Evolutionary conservation across 2,113 vertebrate species (phyloP).

Genomic region (Salminus brasiliensis): DNA sequence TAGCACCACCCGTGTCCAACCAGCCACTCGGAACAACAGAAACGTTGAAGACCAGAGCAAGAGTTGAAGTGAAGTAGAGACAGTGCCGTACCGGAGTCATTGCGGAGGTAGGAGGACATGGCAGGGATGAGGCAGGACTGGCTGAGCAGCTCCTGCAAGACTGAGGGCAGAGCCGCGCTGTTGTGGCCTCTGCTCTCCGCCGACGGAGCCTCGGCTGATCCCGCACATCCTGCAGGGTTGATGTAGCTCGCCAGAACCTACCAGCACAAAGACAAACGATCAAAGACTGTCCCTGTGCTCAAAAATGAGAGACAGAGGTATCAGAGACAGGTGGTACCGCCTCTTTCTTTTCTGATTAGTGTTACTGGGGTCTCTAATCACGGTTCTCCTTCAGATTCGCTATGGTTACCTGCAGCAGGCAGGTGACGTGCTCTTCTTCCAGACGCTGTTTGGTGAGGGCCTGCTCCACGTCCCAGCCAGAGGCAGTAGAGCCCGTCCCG

Average conservation of each 20-base stretch:
- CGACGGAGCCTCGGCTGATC: conserved; percentile 78
- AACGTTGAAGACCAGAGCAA: no score
- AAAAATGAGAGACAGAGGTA: not conserved
- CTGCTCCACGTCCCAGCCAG: conserved; percentile 98
- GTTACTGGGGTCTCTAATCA: no score
- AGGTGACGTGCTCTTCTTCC: conserved; percentile 97
- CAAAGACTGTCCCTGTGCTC: not conserved
- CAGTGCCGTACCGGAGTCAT: conserved; percentile 87
- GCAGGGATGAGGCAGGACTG: conserved; percentile 98
- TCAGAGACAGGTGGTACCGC: no score
- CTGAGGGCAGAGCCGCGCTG: conserved; percentile 87
- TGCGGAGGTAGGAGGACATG: conserved; percentile 97
- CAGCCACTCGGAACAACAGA: no score
- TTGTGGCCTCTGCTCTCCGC: conserved; percentile 86
- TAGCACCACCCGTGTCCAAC: no score
- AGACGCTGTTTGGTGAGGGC: conserved; percentile 97
- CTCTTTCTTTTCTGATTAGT: no score
- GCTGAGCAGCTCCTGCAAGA: conserved; percentile 92
- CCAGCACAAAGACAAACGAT: not conserved
- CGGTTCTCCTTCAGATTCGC: no score
- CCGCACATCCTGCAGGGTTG: conserved; percentile 86
- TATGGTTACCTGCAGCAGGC: conserved; percentile 84
- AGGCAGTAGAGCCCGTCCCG: conserved; percentile 96
- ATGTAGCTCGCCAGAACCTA: conserved; percentile 98
- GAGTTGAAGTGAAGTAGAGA: not conserved